These are phyloP conservation scores for Corythaixoides concolor DNA, from an alignment of 2,113 vertebrate species.

Conservation along the genomic window DNA sequence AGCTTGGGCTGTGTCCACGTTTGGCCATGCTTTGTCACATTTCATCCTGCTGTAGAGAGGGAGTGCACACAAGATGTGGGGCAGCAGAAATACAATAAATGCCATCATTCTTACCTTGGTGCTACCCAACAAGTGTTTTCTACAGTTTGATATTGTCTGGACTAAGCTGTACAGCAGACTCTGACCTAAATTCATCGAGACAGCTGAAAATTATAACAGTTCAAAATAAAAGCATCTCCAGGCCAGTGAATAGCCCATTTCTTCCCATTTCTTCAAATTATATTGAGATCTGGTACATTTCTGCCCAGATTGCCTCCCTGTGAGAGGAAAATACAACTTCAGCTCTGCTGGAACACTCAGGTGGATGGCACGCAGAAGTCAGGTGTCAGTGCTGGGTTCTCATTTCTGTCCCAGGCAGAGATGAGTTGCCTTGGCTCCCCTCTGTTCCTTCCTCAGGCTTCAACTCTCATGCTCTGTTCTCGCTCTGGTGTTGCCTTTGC, in stretches of 20 bases:
- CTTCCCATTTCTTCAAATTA: conserved; percentile 17
- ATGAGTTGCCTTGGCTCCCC: not conserved
- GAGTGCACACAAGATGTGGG: not conserved
- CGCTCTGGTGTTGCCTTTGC: not conserved
- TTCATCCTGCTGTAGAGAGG: not conserved
- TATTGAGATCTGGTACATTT: not conserved
- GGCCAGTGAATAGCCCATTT: not conserved
- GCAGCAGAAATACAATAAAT: not conserved
- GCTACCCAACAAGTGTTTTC: not conserved
- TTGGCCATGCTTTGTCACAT: not conserved
- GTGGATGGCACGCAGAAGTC: not conserved
- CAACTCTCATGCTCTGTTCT: not conserved
- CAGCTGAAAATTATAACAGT: conserved; percentile 17
- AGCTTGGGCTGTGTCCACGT: not conserved
- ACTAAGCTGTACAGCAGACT: not conserved
- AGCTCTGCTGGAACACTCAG: not conserved
- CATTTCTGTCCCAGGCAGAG: not conserved
- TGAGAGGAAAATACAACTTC: not conserved
- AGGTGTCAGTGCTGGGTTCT: not conserved
- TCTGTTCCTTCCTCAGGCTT: not conserved
- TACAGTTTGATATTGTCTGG: not conserved
- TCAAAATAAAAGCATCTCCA: conserved; percentile 31
- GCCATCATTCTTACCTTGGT: not conserved
- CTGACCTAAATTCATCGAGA: conserved; percentile 1
- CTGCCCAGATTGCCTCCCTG: not conserved